A percentile compares a stretch with the other conserved stretches of the same genome.
Evolutionary conservation across 2,797 vertebrate genomes (phyloP).

Genomic region (Avahi laniger): DNA sequence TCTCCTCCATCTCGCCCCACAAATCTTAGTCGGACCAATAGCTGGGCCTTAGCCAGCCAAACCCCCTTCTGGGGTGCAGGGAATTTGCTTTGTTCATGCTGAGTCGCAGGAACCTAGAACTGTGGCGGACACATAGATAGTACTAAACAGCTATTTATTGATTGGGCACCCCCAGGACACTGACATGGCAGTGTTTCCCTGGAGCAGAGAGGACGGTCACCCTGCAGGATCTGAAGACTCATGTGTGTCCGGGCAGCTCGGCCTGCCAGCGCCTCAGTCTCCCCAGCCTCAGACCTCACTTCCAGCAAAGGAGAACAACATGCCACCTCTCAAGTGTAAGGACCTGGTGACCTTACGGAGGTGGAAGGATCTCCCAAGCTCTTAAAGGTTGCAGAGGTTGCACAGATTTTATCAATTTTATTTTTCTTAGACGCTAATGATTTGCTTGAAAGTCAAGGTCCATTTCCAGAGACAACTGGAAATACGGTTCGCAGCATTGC

Average conservation of each 20-base stretch:
- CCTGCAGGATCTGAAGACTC: neutral
- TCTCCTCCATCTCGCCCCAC: neutral
- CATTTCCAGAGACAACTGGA: neutral
- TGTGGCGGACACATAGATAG: neutral
- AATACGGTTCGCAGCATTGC: neutral
- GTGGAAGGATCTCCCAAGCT: neutral
- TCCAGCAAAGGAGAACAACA: neutral
- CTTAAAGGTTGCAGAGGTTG: neutral
- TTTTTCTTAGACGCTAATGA: neutral
- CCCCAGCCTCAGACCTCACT: neutral
- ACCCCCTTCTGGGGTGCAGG: neutral
- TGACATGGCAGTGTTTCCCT: neutral
- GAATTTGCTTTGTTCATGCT: neutral
- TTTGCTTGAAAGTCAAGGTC: neutral
- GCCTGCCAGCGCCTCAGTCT: neutral
- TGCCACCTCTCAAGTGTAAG: neutral
- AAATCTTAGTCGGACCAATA: neutral
- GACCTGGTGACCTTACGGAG: too few relatives aligned
- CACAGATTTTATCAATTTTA: neutral
- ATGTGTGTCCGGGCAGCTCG: neutral
- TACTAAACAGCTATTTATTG: neutral
- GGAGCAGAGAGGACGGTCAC: neutral
- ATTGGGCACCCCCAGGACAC: neutral
- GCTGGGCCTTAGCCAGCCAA: neutral
- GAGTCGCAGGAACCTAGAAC: neutral